A percentile compares a stretch with the other conserved stretches of the same genome.
Conservation (phyloP, 2,113 vertebrate genomes). For the Apistogramma diplotaenia region DNA sequence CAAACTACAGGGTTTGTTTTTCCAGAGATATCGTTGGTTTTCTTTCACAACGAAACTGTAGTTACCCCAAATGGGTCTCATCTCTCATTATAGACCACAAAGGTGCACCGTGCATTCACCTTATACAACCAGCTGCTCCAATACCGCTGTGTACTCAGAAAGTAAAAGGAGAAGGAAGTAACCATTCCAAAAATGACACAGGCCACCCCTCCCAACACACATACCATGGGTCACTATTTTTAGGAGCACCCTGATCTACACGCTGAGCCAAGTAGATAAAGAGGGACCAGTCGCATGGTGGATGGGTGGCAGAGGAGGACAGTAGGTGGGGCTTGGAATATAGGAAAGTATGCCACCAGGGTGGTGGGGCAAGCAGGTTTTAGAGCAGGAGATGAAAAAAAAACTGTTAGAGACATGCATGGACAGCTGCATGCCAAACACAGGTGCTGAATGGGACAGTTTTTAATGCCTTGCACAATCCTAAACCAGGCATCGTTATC, state of each 20-base stretch:
- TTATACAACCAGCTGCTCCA: not conserved
- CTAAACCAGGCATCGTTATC: not conserved
- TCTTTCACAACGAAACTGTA: not conserved
- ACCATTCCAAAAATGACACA: conserved; percentile 58
- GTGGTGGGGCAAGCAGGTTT: not conserved
- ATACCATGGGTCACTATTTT: conserved; percentile 74
- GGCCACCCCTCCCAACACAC: conserved; percentile 40
- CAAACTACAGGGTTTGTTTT: no score
- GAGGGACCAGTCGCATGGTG: conserved; percentile 24
- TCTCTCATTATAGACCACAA: not conserved
- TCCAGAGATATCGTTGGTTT: not conserved
- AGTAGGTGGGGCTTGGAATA: conserved; percentile 18
- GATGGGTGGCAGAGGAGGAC: conserved; percentile 12
- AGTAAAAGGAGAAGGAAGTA: conserved; percentile 28
- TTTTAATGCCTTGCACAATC: conserved; percentile 4
- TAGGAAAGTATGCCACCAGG: conserved; percentile 33
- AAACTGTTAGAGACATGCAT: conserved; percentile 40
- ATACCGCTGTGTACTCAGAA: conserved; percentile 31
- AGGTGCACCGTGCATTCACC: not conserved
- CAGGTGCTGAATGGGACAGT: conserved; percentile 53
- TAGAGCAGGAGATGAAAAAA: conserved; percentile 16
- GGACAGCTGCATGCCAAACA: conserved; percentile 65
- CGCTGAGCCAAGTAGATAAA: conserved; percentile 65
- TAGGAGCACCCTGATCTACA: conserved; percentile 53
- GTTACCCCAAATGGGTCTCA: not conserved